Evolutionary conservation across 2,797 vertebrate species (phyloP).

Genomic region (Chlorospingus flavigularis): DNA sequence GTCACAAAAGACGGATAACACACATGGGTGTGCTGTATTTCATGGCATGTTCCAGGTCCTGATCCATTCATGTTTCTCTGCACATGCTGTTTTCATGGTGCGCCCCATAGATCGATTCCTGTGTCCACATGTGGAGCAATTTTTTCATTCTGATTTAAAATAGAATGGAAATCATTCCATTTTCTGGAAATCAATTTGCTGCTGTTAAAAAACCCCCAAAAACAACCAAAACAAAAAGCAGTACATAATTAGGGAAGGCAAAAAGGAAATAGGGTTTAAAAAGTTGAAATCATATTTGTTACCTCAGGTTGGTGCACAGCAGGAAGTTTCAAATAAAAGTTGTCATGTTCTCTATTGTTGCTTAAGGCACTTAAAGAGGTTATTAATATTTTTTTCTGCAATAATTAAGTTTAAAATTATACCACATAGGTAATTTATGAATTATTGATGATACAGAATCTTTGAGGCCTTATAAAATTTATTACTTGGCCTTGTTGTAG

Average conservation of each 20-base stretch:
- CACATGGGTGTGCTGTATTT: not conserved
- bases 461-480: not conserved
- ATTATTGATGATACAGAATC: not conserved
- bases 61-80: not conserved
- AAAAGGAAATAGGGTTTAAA: not conserved
- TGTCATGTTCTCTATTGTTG: not conserved
- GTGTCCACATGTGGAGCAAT: not conserved
- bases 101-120: rapidly evolving
- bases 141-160: not conserved
- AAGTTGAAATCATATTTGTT: not conserved
- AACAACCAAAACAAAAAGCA: not conserved
- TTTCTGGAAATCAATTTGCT: not conserved
- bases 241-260: not conserved
- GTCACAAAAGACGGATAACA: not conserved
- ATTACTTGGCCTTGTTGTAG: not conserved
- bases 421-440: not conserved
- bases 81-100: rapidly evolving
- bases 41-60: rapidly evolving
- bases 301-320: not conserved
- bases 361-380: not conserved
- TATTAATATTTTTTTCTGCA: not conserved
- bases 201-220: not conserved
- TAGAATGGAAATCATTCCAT: not conserved
- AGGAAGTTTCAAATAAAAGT: not conserved
- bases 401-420: not conserved